Base-by-base conservation (phyloP, 2,888 invertebrate species). In the Furcula furcula region DNA sequence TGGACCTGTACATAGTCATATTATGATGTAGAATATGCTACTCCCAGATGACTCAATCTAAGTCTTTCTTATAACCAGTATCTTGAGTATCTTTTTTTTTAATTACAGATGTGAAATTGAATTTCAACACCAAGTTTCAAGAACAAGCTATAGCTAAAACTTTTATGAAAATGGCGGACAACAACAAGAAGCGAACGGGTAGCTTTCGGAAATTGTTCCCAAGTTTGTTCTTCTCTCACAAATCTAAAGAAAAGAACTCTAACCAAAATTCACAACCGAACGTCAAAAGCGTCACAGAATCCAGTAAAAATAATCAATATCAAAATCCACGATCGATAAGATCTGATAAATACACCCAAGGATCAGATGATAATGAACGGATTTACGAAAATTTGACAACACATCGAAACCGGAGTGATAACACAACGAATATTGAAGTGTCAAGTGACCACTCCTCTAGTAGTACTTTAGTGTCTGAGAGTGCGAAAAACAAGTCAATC, bases 131-230 rank as follows among this genome's bases (percentile, higher is more conserved):
- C 16, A 19, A 14, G 13, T 9, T 21, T 15, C 9, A 10, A 20
- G 16, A 12, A 7, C 2, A 27, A 21, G n/a, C n/a, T 10, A 11
- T 4, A 10, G 4, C 5, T 5, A 7, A 5, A 6, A 4, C 9
- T n/a, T 6, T 15, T 28, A 40, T 41, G 7, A 74, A 42, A 41
- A 86, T 86, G 85, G 50, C 69, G 1, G 83, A 83, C 6, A 75
- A 60, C 36, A 74, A 47, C 39, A 84, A 78, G 57, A 85, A 82
- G 57, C 68, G 81, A 10, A 60, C 66, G 21, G 81, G 68, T 20
- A 85, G 84, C 51, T 85, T 87, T 45, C 69, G 80, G 1, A 85
- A 76, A 61, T 60, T 85, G 44, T 80, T 87, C 40, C 82, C 85
- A 7, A 77, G 61, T 45, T 45, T 83, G 26, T 86, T 87, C 52